phyloP scores from a whole-genome alignment of 2,888 invertebrate species.

The Celastrina argiolus region DNA sequence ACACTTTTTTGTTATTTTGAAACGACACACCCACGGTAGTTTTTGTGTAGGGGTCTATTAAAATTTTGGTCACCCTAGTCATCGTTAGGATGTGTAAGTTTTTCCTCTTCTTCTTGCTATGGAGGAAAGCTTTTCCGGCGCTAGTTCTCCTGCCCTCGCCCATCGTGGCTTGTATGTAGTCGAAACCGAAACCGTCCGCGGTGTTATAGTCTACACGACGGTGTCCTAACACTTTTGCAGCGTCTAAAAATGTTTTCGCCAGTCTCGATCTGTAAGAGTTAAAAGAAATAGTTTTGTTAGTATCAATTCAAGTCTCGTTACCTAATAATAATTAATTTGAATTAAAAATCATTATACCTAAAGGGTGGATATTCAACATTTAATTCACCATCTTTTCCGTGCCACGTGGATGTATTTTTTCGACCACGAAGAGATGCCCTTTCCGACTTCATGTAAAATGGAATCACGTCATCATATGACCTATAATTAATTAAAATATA shows the following conservation, averaged over 20 bases:
- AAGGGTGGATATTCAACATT: constrained; percentile 80
- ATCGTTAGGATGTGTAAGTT: constrained; percentile 78
- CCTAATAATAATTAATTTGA: background rate
- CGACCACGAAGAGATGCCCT: constrained; percentile 64
- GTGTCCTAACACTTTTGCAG: constrained; percentile 80
- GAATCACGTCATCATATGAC: constrained; percentile 79
- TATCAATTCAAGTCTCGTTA: too few species aligned
- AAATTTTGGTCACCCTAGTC: constrained; percentile 75
- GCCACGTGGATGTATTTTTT: constrained; percentile 69
- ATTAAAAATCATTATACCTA: constrained; percentile 45
- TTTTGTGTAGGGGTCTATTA: constrained; percentile 76
- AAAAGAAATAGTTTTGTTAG: constrained; percentile 15
- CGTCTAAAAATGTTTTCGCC: constrained; percentile 81
- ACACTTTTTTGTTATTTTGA: constrained; percentile 61
- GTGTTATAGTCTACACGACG: constrained; percentile 84
- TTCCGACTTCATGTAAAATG: constrained; percentile 81
- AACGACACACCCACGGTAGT: constrained; percentile 59
- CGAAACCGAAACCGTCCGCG: constrained; percentile 79
- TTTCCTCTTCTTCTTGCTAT: constrained; percentile 66
- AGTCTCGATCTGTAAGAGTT: constrained; percentile 70
- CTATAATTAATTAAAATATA: too few species aligned
- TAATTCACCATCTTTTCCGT: constrained; percentile 79
- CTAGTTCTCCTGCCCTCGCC: constrained; percentile 71
- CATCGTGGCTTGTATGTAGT: constrained; percentile 66
- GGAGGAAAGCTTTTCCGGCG: constrained; percentile 79